A percentile compares a stretch with the other conserved stretches of the same genome.
These are phyloP conservation scores for Agrochola litura DNA, from an alignment of 2,888 invertebrate species.

Conservation along the genomic window DNA sequence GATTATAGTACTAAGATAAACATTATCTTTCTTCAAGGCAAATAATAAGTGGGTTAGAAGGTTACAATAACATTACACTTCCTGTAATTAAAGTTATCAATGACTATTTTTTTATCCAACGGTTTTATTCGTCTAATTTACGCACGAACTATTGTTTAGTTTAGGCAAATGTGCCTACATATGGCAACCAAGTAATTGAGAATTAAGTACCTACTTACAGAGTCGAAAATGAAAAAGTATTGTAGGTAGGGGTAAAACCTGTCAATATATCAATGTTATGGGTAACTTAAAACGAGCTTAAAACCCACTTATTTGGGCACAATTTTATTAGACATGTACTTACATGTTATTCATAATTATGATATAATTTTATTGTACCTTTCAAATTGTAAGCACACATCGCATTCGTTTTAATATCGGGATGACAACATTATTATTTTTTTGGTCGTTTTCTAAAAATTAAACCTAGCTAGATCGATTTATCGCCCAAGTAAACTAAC, in stretches of 20 bases:
- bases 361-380: too few relatives aligned
- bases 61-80: constrained; percentile 44
- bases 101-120: constrained; percentile 30
- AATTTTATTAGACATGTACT: too few relatives aligned
- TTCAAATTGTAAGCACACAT: too few relatives aligned
- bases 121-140: constrained; percentile 19
- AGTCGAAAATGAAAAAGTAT: neutral
- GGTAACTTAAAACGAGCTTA: neutral
- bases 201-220: neutral
- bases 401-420: too few relatives aligned
- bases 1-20: constrained; percentile 7
- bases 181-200: neutral
- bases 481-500: too few relatives aligned
- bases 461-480: too few relatives aligned
- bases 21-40: constrained; percentile 42
- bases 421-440: too few relatives aligned
- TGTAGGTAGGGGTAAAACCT: too few relatives aligned
- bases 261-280: neutral
- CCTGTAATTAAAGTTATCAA: constrained; percentile 35
- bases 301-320: neutral
- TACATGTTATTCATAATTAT: too few relatives aligned
- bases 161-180: neutral
- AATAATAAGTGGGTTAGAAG: constrained; percentile 39
- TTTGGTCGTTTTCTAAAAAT: too few relatives aligned
- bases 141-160: constrained; percentile 10